A percentile compares a stretch with the other conserved stretches of the same genome.
Conservation (phyloP, 2,888 invertebrate genomes). For the Chloromyia formosa region DNA sequence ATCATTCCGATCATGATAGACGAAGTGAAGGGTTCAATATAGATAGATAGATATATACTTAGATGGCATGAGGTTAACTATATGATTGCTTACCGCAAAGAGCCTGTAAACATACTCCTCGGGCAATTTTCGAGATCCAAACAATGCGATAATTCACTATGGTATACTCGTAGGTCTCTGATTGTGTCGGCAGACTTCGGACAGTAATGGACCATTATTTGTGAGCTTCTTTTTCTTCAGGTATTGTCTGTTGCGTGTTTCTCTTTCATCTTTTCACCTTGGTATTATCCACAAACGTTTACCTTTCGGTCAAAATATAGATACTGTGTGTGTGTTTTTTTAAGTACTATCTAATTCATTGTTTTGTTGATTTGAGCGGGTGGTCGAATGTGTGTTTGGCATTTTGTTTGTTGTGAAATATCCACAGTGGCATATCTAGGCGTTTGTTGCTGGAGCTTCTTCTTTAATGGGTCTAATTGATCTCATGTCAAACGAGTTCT, state of each 20-base stretch:
- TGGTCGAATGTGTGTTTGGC: not conserved
- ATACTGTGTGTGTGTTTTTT: not conserved
- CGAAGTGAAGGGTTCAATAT: constrained; percentile 38
- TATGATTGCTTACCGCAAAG: not conserved
- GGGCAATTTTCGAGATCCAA: too few species aligned
- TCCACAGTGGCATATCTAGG: not conserved
- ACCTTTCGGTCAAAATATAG: not conserved
- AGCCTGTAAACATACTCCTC: too few species aligned
- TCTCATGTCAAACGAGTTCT: constrained; percentile 23
- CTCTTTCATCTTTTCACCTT: not conserved
- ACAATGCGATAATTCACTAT: too few species aligned
- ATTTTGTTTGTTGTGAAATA: constrained; percentile 5
- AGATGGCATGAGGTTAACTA: too few species aligned
- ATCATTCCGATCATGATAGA: not conserved
- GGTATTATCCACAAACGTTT: not conserved
- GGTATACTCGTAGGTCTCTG: too few species aligned
- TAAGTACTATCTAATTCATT: not conserved
- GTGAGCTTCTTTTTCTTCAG: not conserved
- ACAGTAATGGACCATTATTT: constrained; percentile 15
- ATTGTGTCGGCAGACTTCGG: too few species aligned
- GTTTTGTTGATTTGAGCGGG: constrained; percentile 2
- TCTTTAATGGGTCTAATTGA: constrained; percentile 35
- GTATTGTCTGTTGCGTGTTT: not conserved
- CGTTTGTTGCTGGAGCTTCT: not conserved
- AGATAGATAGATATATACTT: not conserved